A percentile compares a stretch with the other conserved stretches of the same genome.
These are phyloP conservation scores for Pheosia gnoma DNA, from an alignment of 2,888 invertebrate genomes.

Conservation along the genomic window DNA sequence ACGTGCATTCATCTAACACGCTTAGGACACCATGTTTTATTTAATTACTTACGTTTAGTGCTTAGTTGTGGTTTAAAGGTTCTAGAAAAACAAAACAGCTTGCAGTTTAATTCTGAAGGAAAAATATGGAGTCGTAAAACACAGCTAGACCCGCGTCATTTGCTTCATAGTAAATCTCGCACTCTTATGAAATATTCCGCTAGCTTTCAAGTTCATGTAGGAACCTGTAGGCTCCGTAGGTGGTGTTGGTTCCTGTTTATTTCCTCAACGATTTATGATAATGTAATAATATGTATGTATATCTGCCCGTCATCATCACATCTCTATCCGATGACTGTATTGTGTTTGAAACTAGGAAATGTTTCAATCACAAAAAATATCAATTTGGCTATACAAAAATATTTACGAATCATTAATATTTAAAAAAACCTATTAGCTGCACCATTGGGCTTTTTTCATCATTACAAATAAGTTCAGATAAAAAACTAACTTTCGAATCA, in stretches of 20 bases:
- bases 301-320: not conserved
- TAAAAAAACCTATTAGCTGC: slow-evolving; percentile 2
- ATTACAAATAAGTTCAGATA: not conserved
- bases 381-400: not conserved
- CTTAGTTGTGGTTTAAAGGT: no score
- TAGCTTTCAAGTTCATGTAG: slow-evolving; percentile 2
- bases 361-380: slow-evolving; percentile 24
- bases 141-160: slow-evolving; percentile 20
- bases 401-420: not conserved
- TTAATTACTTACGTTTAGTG: no score
- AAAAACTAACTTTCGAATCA: not conserved
- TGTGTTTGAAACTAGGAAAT: slow-evolving; percentile 13
- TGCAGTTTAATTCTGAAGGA: slow-evolving; percentile 7
- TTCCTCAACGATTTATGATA: not conserved
- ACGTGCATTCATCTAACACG: not conserved
- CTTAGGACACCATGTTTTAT: not conserved
- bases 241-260: no score
- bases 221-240: no score
- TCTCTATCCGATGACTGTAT: not conserved
- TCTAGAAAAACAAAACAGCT: not conserved
- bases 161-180: slow-evolving; percentile 17
- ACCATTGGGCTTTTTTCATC: not conserved
- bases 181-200: slow-evolving; percentile 9
- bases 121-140: not conserved
- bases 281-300: not conserved